Base-by-base conservation (phyloP, 2,888 invertebrate species). In the Euzophera pinguis region DNA sequence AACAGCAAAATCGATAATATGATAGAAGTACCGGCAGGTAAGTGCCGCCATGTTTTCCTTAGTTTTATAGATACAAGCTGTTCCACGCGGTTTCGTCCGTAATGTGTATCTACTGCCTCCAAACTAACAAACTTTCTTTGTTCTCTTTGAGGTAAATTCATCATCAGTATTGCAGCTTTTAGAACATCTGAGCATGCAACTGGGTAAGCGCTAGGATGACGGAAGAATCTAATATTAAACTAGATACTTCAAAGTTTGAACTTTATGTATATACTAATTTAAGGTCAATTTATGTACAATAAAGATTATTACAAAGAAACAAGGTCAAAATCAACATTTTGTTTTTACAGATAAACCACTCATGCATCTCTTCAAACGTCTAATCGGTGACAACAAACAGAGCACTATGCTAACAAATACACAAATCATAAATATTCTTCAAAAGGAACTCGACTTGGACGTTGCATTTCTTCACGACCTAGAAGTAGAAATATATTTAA, bases 391-490 rank as follows among this genome's bases (percentile, higher is more conserved):
- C 42, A 71, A 64, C 9, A 82, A 82, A 53, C 73, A 82, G 34
- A 80, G 73, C 57, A 85, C 80, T 0, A 69, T 83, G 0, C 64
- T 88, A 10, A 85, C 83, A 0, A 85, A 88, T 12, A 65, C 71
- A 0, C 81, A 88, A 54, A 78, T 88, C 3, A 59, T 79, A 1
- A 66, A 76, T 6, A 84, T 88, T 13, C 57, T 88, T 0, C 57
- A 71, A 14, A 73, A 71, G 10, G 88, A 88, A 43, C 84, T 83
- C 14, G 16, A 68, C 0, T 74, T 83, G 6, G 64, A 80, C 0
- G 56, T 78, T 0, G 45, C 59, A 0, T 56, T 63, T 0, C 56
- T 75, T 0, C 82, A 82, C 1, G 72, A 71, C 0, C 48, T 88
- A 0, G 81, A 83, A 64, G 61, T 78, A 0, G 81, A 86, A 0